These are phyloP conservation scores for Cosmopolites sordidus DNA, from an alignment of 2,888 invertebrate species.

Conservation along the genomic window DNA sequence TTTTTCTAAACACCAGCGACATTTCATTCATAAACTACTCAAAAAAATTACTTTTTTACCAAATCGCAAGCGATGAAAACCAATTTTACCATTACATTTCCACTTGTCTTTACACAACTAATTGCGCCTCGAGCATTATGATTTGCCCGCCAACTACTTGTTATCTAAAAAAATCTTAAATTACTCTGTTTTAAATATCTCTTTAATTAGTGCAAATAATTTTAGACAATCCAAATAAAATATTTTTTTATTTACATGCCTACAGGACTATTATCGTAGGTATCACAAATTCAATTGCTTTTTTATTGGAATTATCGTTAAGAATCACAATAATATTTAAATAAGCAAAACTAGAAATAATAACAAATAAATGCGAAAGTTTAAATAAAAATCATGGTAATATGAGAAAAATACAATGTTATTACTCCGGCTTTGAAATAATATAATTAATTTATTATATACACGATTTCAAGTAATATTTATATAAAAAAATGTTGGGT, in stretches of 20 bases:
- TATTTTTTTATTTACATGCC: conserved; percentile 37
- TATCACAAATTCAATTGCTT: conserved; percentile 50
- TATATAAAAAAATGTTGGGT: conserved; percentile 18
- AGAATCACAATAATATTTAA: conserved; percentile 46
- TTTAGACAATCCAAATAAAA: conserved; percentile 32
- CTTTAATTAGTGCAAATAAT: conserved; percentile 22
- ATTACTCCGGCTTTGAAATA: neutral
- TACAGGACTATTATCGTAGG: conserved; percentile 35
- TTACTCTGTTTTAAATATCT: conserved; percentile 24
- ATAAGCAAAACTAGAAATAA: conserved; percentile 42
- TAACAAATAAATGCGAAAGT: conserved; percentile 36
- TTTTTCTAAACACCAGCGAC: neutral
- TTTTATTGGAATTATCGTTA: conserved; percentile 43
- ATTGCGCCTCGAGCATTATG: conserved; percentile 1
- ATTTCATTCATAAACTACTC: neutral
- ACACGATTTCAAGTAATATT: conserved; percentile 14
- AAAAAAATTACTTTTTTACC: conserved; percentile 34
- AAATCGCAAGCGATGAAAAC: conserved; percentile 36
- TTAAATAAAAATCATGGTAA: conserved; percentile 16
- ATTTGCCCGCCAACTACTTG: conserved; percentile 7
- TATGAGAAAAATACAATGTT: conserved; percentile 16
- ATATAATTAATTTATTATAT: conserved; percentile 11
- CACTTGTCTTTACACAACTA: conserved; percentile 1
- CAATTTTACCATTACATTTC: conserved; percentile 35
- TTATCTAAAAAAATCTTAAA: conserved; percentile 13